Conservation (phyloP, 2,113 vertebrate species). For the Heloderma charlesbogerti region DNA sequence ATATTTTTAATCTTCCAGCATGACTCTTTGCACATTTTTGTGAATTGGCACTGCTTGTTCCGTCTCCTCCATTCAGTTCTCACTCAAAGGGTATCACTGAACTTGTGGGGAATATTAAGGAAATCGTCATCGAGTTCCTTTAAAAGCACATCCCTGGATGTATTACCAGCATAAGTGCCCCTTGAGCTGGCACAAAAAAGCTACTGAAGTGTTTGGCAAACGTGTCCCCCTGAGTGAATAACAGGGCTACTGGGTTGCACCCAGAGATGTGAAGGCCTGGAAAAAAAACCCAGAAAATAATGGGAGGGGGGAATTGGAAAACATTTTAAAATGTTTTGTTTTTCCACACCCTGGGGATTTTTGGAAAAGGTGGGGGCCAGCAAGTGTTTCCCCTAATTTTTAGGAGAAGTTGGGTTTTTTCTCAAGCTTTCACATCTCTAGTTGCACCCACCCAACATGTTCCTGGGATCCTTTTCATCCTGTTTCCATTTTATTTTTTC, state of each 20-base stretch:
- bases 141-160: neutral
- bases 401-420: too few relatives aligned
- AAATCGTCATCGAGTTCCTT: neutral
- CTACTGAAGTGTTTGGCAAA: neutral
- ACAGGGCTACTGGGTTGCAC: neutral
- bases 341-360: too few relatives aligned
- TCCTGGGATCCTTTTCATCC: neutral
- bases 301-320: too few relatives aligned
- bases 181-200: constrained; percentile 1
- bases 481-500: neutral
- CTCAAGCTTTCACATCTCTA: too few relatives aligned
- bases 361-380: too few relatives aligned
- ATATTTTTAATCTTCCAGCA: constrained; percentile 63
- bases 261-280: too few relatives aligned
- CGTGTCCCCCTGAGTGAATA: neutral
- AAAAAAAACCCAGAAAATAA: neutral
- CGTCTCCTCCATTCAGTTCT: constrained; percentile 31
- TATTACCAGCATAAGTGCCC: neutral
- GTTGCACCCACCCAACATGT: neutral
- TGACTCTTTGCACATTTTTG: constrained; percentile 62
- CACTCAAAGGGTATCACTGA: constrained; percentile 52
- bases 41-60: constrained; percentile 51
- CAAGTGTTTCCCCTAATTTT: too few relatives aligned
- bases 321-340: too few relatives aligned
- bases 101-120: constrained; percentile 64